Conservation (phyloP, 2,113 vertebrate species). For the Megaptera novaeangliae region DNA sequence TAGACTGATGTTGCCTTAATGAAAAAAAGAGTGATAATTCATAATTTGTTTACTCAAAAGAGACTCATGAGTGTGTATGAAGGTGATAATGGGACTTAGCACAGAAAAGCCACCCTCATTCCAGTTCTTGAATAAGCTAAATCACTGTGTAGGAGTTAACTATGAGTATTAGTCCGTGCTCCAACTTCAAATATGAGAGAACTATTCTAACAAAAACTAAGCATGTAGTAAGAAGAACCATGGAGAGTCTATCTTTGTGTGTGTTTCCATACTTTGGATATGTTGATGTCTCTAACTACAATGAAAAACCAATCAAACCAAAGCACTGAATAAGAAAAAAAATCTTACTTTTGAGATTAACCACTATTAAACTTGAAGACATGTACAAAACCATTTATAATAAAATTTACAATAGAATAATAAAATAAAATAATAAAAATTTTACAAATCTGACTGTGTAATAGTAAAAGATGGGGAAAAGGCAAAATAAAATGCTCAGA, state of each 20-base stretch:
- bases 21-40: neutral
- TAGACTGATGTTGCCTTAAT: neutral
- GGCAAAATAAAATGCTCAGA: neutral
- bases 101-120: neutral
- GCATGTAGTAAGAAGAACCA: neutral
- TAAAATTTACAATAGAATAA: neutral
- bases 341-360: neutral
- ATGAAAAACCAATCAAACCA: neutral
- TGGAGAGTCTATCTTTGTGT: neutral
- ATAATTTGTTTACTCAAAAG: neutral
- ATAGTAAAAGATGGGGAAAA: neutral
- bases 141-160: neutral
- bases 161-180: neutral
- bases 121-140: neutral
- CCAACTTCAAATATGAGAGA: neutral
- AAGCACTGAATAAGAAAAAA: neutral
- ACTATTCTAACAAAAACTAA: neutral
- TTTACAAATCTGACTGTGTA: neutral
- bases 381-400: neutral
- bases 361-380: neutral
- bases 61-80: neutral
- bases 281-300: neutral
- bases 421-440: neutral
- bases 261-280: rapidly evolving
- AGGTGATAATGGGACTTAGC: neutral